phyloP scores from a whole-genome alignment of 2,888 invertebrate genomes.

The Zootermopsis nevadensis region DNA sequence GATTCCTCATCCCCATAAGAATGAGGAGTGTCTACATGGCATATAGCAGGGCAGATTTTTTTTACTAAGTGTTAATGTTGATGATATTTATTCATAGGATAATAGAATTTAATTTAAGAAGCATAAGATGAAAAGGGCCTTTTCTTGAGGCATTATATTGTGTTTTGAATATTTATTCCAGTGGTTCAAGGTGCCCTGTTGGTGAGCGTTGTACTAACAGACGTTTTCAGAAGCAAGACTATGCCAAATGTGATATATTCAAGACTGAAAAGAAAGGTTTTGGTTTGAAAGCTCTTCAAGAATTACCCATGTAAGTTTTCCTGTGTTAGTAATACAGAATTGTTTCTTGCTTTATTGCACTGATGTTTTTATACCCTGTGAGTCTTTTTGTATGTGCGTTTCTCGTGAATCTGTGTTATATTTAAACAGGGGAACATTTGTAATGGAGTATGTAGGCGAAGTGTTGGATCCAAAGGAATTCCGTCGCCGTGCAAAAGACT shows the following conservation, averaged over 20 bases:
- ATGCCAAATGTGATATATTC: conserved; percentile 87
- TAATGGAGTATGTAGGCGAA: conserved; percentile 99
- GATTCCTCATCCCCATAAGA: too few species aligned
- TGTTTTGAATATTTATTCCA: conserved; percentile 64
- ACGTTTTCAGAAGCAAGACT: conserved; percentile 89
- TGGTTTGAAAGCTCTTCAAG: conserved; percentile 83
- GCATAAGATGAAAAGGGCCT: not conserved
- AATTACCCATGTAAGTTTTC: conserved; percentile 77
- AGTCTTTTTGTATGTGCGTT: not conserved
- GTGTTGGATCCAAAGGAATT: conserved; percentile 93
- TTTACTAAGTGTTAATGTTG: too few species aligned
- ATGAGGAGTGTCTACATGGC: too few species aligned
- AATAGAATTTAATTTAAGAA: too few species aligned
- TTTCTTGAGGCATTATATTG: not conserved
- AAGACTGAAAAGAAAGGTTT: conserved; percentile 95
- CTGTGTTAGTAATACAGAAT: too few species aligned
- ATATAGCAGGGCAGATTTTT: too few species aligned
- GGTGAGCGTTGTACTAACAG: conserved; percentile 94
- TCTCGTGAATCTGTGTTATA: not conserved
- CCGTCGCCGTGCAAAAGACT: conserved; percentile 85
- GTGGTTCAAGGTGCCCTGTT: conserved; percentile 90
- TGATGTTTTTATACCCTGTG: too few species aligned
- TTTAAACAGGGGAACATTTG: conserved; percentile 84
- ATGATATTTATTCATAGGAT: too few species aligned
- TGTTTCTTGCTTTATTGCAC: too few species aligned